Base-by-base conservation (phyloP, 1,140 invertebrate species). In the Elymnias hypermnestra region DNA sequence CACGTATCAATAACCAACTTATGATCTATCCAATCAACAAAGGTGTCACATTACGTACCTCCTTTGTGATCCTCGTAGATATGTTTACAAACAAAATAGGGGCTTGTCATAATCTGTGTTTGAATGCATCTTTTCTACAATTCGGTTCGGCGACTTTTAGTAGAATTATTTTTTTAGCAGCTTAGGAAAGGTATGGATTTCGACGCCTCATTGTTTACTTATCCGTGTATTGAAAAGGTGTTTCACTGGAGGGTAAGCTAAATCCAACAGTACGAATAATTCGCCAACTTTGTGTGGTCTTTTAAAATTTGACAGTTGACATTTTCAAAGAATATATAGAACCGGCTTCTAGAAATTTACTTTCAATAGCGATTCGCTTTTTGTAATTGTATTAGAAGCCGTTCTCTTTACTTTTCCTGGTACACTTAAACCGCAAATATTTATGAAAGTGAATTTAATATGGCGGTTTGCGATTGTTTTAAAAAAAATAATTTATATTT, bases 1-100 rank as follows among this genome's bases (percentile, higher is more conserved):
- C 65, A 60, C 55, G 63, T 75, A 75, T 79, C 74, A 76, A 73
- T 78, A 63, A 62, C 59, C 53, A 65, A 68, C 75, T 76, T 74
- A 78, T 36, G 56, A 39, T 58, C 60, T 52, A 64, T 68, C 65
- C 67, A 71, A 83, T 79, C 69, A 63, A 58, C 50, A 61, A 74
- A 82, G 81, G 81, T 84, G 81, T 84, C 77, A 72, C 63, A 72
- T 84, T 84, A 81, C 81, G 53, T 39, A 51, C 38, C 10, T 21
- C 43, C 63, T 53, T 82, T 84, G 74, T 81, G 44, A 49, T 39
- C 41, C 28, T 39, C 51, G 49, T 60, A 71, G 50, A 63, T 62
- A 31, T 83, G 81, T 84, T 84, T 84, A 84, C 77, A 84, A 84
- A 84, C 81, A 84, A 73, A 84, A 84, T 76, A 84, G 68, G 69